phyloP scores from a whole-genome alignment of 2,113 vertebrate genomes.

The Nothoprocta perdicaria region DNA sequence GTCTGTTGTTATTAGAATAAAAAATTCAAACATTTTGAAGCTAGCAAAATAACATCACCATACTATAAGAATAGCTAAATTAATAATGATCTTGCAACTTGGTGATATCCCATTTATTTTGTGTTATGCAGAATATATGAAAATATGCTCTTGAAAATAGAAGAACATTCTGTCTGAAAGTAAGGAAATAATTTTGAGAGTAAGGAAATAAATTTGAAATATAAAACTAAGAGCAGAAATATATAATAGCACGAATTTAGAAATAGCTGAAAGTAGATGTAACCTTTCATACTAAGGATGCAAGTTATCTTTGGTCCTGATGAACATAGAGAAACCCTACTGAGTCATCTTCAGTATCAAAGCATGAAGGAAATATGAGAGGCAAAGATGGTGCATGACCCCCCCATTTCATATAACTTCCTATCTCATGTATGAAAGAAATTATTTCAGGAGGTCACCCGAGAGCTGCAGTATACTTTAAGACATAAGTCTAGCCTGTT shows the following conservation, averaged over 20 bases:
- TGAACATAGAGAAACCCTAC: not conserved
- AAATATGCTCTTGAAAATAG: not conserved
- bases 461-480: not conserved
- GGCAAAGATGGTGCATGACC: not conserved
- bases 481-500: not conserved
- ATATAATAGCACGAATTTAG: not conserved
- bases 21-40: not conserved
- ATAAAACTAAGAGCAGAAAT: not conserved
- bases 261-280: not conserved
- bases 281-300: not conserved
- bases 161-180: not conserved
- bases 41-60: not conserved
- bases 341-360: not conserved
- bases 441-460: not conserved
- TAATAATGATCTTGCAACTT: not conserved
- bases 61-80: not conserved
- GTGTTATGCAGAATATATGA: not conserved
- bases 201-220: not conserved
- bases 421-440: not conserved
- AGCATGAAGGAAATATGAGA: not conserved
- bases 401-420: not conserved
- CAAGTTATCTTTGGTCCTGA: not conserved
- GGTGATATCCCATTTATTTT: not conserved
- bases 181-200: not conserved
- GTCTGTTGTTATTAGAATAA: not conserved